Percentiles rank a stretch among this genome's conserved stretches.
phyloP scores from a whole-genome alignment of 37 sponge, comb jelly and placozoan species.

The Spongilla lacustris region DNA sequence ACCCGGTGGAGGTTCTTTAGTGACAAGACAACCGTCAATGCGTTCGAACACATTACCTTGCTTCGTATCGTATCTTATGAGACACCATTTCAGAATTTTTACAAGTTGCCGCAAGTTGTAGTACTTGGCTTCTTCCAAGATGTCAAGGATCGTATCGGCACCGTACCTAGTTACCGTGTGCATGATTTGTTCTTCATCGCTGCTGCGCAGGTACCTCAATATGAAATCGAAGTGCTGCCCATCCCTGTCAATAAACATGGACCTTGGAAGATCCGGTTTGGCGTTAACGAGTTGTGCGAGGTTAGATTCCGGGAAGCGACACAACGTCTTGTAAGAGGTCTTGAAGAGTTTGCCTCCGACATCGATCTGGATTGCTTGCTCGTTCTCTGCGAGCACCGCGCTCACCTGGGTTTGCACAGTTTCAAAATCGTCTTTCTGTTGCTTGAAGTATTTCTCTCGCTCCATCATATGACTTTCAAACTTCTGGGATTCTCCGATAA shows the following conservation, averaged over 20 bases:
- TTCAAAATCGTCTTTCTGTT: neutral
- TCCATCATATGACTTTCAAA: neutral
- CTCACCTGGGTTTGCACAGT: neutral
- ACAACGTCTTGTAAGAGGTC: constrained; percentile 2
- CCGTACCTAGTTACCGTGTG: neutral
- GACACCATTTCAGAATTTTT: neutral
- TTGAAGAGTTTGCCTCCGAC: constrained; percentile 38
- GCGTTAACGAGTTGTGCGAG: neutral
- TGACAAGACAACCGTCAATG: neutral
- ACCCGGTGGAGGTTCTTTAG: neutral
- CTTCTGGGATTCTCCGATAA: neutral
- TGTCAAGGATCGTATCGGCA: constrained; percentile 1
- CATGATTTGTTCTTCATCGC: constrained; percentile 5
- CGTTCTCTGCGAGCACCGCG: neutral
- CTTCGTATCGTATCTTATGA: neutral
- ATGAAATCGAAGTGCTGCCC: constrained; percentile 46
- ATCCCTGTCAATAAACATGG: constrained; percentile 58
- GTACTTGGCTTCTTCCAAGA: constrained; percentile 44
- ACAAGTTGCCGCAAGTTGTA: constrained; percentile 11
- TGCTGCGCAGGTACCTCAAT: constrained; percentile 49
- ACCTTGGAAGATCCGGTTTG: neutral
- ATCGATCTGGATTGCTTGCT: constrained; percentile 6
- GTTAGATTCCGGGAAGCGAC: neutral
- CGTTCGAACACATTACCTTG: neutral
- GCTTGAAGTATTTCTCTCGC: neutral